Base-by-base conservation (phyloP, 2,113 vertebrate genomes). In the Aegypius monachus region DNA sequence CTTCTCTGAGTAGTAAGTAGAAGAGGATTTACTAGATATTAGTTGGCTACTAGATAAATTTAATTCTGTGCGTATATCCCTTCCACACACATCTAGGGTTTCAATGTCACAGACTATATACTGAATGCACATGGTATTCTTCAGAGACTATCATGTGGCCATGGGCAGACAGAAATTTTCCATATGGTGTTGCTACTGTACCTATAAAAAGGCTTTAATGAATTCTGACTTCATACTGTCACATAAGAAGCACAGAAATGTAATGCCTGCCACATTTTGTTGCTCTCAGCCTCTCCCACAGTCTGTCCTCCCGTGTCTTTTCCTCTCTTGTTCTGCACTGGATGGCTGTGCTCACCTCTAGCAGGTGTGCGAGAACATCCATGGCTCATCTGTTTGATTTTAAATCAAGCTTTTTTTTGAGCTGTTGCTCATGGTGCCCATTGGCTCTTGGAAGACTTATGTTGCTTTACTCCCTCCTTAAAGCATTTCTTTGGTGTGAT, bases 131-230 rank as follows among this genome's bases (percentile, higher is more conserved):
- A 38, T 61, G 80, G 55, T 40, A 78, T 84, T 81, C 92, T 86
- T 91, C 89, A 75, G 83, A 95, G 47, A 86, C 48, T 42, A 56
- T 53, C 65, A 84, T 63, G 66, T 84, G 93, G 80, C 80, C 42
- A 27, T 26, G 61, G 73, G 40, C 83, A 94, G 81, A 81, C 81
- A 89, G 94, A 84, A 95, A 79, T 91, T 84, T 70, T 94, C 94
- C 94, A 91, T 95, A 95, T 96, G 93, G 86, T 94, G 81, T 71
- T 96, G 95, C 89, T 90, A 91, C 81, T 2, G 18, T 80, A 81
- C 89, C 91, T 95, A 95, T 94, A 97, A 95, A 95, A 97, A 95
- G 89, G n/a, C 55, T 91, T 59, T 96, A 95, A 96, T 32, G 38
- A 94, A 95, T 95, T 97, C 93, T 94, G 91, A 95, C 88, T 92